Evolutionary conservation across 2,888 invertebrate genomes (phyloP), one percentile per base, ranked within the genome.

Genomic region (Halocaridina rubra): DNA sequence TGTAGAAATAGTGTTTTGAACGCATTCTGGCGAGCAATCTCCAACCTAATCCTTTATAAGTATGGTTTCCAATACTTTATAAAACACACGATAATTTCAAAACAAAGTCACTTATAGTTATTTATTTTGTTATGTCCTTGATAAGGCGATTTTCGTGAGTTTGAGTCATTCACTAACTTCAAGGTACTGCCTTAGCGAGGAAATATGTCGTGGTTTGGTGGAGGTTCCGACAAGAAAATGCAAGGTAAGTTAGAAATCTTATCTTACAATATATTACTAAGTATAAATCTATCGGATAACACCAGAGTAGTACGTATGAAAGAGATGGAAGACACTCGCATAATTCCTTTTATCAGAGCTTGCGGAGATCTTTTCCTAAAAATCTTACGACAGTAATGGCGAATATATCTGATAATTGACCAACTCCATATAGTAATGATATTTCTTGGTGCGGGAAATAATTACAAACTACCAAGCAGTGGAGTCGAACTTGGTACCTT

Each of bases 191-290:
- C 19, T 69, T 10, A 24, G 5, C 33, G 13, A 1, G n/a, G 16
- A 61, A 86, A 39, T 0, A 86, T 86, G 86, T 86, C 86, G 27
- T 86, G 81, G 74, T 86, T 86, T 79, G 86, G 86, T 10, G 86
- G 86, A n/a, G 77, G 59, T 29, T 86, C 86, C 2, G 86, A 86
- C 57, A 81, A 74, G 57, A 86, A 86, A 59, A 76, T 86, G 86
- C 82, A 86, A 81, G 86, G 86, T 86, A 27, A 71, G 80, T 53
- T n/a, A n/a, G n/a, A n/a, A n/a, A n/a, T n/a, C n/a, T n/a, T n/a
- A n/a, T n/a, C n/a, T n/a, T n/a, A n/a, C n/a, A n/a, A n/a, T n/a
- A n/a, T n/a, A n/a, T n/a, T n/a, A n/a, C n/a, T n/a, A n/a, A n/a
- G n/a, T n/a, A n/a, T n/a, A n/a, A n/a, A n/a, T n/a, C n/a, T n/a